A percentile compares a stretch with the other conserved stretches of the same genome.
phyloP scores from a whole-genome alignment of 1,140 invertebrate species.

The Meteorus sp. region DNA sequence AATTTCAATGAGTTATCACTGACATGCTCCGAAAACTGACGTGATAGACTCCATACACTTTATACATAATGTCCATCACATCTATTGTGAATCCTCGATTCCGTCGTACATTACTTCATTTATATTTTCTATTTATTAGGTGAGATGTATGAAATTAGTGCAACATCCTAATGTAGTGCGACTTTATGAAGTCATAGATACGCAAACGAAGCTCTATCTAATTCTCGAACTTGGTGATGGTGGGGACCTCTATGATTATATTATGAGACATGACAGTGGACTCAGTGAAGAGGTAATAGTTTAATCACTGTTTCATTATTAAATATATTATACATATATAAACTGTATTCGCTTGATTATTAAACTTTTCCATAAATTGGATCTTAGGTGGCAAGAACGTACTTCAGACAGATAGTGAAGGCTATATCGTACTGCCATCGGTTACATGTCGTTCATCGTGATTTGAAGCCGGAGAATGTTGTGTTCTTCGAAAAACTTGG shows the following conservation, averaged over 20 bases:
- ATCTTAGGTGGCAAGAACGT: constrained; percentile 79
- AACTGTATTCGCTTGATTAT: constrained; percentile 1
- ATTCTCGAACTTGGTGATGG: constrained; percentile 98
- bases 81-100: too few relatives aligned
- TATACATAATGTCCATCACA: not conserved
- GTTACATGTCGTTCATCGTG: constrained; percentile 89
- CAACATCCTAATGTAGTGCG: constrained; percentile 98
- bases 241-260: constrained; percentile 98
- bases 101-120: not conserved
- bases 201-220: constrained; percentile 92
- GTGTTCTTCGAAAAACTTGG: constrained; percentile 98
- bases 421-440: constrained; percentile 98
- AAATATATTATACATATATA: not conserved
- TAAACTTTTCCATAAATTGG: not conserved
- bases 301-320: not conserved
- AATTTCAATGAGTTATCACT: not conserved
- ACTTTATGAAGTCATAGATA: constrained; percentile 99
- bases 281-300: constrained; percentile 66
- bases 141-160: constrained; percentile 98
- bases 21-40: too few relatives aligned
- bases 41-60: not conserved
- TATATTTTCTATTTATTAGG: constrained; percentile 61
- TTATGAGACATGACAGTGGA: constrained; percentile 92
- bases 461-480: constrained; percentile 98
- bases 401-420: constrained; percentile 93